Evolutionary conservation across 2,888 invertebrate species (phyloP).

Genomic region (Diadromus collaris): DNA sequence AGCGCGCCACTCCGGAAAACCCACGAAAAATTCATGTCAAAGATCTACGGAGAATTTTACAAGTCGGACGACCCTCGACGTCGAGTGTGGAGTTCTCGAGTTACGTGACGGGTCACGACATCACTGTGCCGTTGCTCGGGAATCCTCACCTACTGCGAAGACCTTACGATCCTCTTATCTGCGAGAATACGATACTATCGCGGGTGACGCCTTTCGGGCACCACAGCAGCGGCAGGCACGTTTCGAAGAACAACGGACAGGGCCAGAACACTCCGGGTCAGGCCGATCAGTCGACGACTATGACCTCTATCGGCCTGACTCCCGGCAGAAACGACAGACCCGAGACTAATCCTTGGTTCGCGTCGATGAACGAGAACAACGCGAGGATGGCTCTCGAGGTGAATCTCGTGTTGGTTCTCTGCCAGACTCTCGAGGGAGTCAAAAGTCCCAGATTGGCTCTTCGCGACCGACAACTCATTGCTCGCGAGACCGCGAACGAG

Average conservation of each 20-base stretch:
- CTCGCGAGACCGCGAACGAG: conserved; percentile 78
- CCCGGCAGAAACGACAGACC: conserved; percentile 54
- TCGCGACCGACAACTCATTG: conserved; percentile 77
- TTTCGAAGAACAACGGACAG: conserved; percentile 67
- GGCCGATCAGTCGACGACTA: conserved; percentile 34
- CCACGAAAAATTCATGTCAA: conserved; percentile 74
- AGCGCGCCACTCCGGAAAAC: conserved; percentile 76
- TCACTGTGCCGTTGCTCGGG: conserved; percentile 75
- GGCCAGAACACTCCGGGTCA: conserved; percentile 24
- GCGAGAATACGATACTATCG: conserved; percentile 78
- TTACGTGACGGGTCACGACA: conserved; percentile 74
- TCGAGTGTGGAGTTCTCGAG: conserved; percentile 67
- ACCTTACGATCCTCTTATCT: conserved; percentile 78
- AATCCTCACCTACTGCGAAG: conserved; percentile 75
- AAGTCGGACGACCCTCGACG: conserved; percentile 61
- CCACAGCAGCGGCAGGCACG: conserved; percentile 69
- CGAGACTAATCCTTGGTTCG: conserved; percentile 75
- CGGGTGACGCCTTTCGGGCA: conserved; percentile 75
- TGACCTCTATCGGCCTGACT: conserved; percentile 22
- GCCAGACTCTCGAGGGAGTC: conserved; percentile 77
- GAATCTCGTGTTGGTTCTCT: conserved; percentile 76
- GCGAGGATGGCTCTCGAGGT: conserved; percentile 77
- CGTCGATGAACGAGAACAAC: conserved; percentile 78
- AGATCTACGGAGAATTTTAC: conserved; percentile 74
- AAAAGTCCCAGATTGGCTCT: conserved; percentile 76